Base-by-base conservation (phyloP, 2,113 vertebrate genomes). In the Onychostoma macrolepis region DNA sequence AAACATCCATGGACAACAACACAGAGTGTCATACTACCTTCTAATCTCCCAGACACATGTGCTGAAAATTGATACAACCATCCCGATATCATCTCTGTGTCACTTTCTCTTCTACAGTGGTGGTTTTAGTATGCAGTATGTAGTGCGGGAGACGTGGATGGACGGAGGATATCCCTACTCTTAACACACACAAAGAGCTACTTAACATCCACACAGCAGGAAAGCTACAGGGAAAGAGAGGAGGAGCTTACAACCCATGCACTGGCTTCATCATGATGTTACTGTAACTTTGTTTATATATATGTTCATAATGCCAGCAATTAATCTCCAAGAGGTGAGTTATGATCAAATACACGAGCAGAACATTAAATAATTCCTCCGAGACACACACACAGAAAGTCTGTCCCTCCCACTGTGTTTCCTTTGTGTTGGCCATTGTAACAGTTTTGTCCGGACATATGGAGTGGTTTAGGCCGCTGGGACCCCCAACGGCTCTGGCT, bases 371-470 rank as follows among this genome's bases (percentile, higher is more conserved):
- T 84, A 74, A 84, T 90, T 88, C 89, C 79, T 6, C 78, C 82
- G 88, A 90, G 90, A 81, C 88, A 45, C 88, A 87, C 87, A 89
- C 91, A 78, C 75, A 88, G 89, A 84, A 75, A 69, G 1, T 79
- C 89, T 17, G 89, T 89, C 93, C 93, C 95, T 92, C 95, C 94
- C 93, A 90, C 94, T 83, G 88, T 94, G 94, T 94, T 92, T 45
- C 92, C 90, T 94, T 95, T 95, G 93, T 95, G 41, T 69, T 28
- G 4, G 65, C 90, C 92, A 92, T 95, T 95, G 95, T 96, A 94
- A 91, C 93, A 92, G 92, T 95, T 95, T 95, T 95, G 95, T 96
- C 92, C 84, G 89, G 93, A 92, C 95, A 95, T 96, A 95, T 94
- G 94, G 94, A 91, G 90, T 92, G 94, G 91, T 95, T 95, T 94